Base-by-base conservation (phyloP, 2,888 invertebrate species). In the Rhingia campestris region DNA sequence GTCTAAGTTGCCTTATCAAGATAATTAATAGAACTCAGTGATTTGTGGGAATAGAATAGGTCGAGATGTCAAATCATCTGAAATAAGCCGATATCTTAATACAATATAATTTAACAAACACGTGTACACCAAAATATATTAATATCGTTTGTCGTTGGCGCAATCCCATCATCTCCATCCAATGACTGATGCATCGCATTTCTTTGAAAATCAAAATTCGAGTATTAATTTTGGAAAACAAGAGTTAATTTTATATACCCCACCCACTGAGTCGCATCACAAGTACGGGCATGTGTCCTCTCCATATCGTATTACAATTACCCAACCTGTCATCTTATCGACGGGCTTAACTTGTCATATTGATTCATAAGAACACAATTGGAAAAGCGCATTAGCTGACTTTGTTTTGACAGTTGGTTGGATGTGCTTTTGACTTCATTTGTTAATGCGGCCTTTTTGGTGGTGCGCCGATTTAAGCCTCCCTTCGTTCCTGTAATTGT, bases 281-380 rank as follows among this genome's bases (percentile, higher is more conserved):
- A 58, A 22, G 22, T 22, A 22, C 1, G 22, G 22, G 22, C 22
- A 22, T 63, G 41, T 64, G 64, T 63, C 33, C 64, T 70, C 45
- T 59, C 59, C 32, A 35, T 10, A 67, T 82, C 79, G 49, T 35
- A 32, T 82, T 82, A 82, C 79, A 82, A 82, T 74, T 77, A 64
- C n/a, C 41, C 56, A 47, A 64, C 58, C 74, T 84, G 84, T 80
- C 84, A 70, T 75, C 84, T 70, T 64, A 79, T 74, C 69, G 59
- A 75, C 56, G 64, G 56, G 79, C 79, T 79, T 79, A 79, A 79
- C 79, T 72, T 79, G 79, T 79, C 79, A 79, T 49, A 59, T 72
- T 43, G 59, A 69, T 45, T 43, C 54, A 22, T 14, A 9, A 10
- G 3, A 4, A 10, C 53, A 45, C 47, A 39, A 49, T 10, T 33